These are phyloP conservation scores for Conistra vaccinii DNA, from an alignment of 2,888 invertebrate genomes.

Conservation along the genomic window DNA sequence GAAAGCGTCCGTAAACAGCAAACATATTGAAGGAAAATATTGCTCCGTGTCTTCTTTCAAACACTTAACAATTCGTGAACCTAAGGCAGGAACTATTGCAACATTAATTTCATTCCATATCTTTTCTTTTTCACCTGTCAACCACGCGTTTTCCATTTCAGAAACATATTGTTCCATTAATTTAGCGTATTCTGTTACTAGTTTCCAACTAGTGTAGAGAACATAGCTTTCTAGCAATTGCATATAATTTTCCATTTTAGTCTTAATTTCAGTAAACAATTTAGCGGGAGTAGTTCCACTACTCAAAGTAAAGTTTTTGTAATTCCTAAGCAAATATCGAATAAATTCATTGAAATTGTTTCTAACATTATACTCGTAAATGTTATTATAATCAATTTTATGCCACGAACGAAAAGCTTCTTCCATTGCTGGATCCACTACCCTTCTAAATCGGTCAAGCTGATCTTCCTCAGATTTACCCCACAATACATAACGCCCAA, in stretches of 20 bases:
- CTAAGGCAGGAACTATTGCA: conserved; percentile 58
- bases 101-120: conserved; percentile 59
- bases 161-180: conserved; percentile 57
- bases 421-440: conserved; percentile 68
- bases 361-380: conserved; percentile 42
- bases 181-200: conserved; percentile 63
- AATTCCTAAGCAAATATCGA: conserved; percentile 33
- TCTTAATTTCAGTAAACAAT: conserved; percentile 68
- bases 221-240: conserved; percentile 48
- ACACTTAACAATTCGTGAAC: conserved; percentile 50
- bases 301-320: conserved; percentile 56
- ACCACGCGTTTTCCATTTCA: not conserved
- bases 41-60: conserved; percentile 63
- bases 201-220: conserved; percentile 67
- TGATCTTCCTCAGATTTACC: conserved; percentile 70
- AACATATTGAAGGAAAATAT: conserved; percentile 57
- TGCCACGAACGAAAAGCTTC: conserved; percentile 66
- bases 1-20: conserved; percentile 68
- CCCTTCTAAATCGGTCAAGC: conserved; percentile 61
- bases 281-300: conserved; percentile 69
- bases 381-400: conserved; percentile 28
- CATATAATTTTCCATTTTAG: conserved; percentile 59
- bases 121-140: conserved; percentile 12
- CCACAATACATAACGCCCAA: conserved; percentile 67
- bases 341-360: conserved; percentile 45